Base-by-base conservation (phyloP, 2,113 vertebrate species). In the Hippocampus guttulatus region DNA sequence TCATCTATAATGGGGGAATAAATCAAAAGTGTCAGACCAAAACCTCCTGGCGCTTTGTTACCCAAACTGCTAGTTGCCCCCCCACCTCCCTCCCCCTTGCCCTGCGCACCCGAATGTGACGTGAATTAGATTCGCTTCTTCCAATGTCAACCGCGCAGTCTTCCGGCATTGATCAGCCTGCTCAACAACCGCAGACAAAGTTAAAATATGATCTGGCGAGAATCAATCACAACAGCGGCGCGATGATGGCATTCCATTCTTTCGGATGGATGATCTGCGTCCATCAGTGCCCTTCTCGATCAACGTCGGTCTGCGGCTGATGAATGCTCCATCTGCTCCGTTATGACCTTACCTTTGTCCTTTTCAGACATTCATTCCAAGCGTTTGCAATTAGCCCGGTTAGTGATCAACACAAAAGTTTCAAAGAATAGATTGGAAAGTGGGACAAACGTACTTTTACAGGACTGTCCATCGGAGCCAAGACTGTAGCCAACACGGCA, bases 401-500 rank as follows among this genome's bases (percentile, higher is more conserved):
- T 8, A 11, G 1, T 58, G 23, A 38, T 6, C 4, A 51, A 18
- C n/a, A 33, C 54, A 64, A 40, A 58, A 15, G n/a, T 18, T 70
- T 47, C 15, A 15, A 61, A 68, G 41, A 2, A 49, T 23, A 70
- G 62, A 6, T 9, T 27, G 20, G 3, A 11, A 38, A 72, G 51
- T 40, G 10, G 16, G 9, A 23, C 23, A 72, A 70, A 97, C 97
- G 82, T 91, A 99, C 97, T 96, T 97, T 98, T 99, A 92, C 97
- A 99, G 80, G 96, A 93, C 88, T 89, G 94, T 84, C 96, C 93
- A 55, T 99, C 95, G 1, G 76, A 94, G 40, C 92, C 95, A 84
- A 98, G 84, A 84, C 92, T 92, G 89, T 95, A 98, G 75, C 96
- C 96, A 1, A 91, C 94, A 67, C 93, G 95, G 89, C 97, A 99